Conservation (phyloP, 2,888 invertebrate species). For the Catocala fraxini region DNA sequence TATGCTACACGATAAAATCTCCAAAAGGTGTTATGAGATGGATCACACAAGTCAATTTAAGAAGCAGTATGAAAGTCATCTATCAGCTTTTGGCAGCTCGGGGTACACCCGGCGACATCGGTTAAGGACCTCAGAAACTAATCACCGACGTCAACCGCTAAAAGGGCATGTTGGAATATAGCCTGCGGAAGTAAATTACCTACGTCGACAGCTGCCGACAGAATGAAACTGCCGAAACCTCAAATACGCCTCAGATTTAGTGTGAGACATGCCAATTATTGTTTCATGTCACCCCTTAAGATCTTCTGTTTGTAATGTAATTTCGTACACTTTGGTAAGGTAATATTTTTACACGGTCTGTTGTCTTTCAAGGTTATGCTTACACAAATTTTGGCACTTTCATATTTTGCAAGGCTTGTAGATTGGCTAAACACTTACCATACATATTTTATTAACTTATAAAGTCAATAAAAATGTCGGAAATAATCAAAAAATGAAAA, state of each 20-base stretch:
- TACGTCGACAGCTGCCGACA: slow-evolving; percentile 43
- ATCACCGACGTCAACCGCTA: slow-evolving; percentile 59
- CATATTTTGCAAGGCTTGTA: too few relatives aligned
- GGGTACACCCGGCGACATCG: slow-evolving; percentile 38
- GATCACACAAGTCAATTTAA: slow-evolving; percentile 18
- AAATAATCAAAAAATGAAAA: too few relatives aligned
- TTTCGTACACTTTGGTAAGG: too few relatives aligned
- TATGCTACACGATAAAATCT: too few relatives aligned
- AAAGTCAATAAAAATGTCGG: too few relatives aligned
- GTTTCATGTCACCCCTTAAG: slow-evolving; percentile 14
- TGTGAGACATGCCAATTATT: slow-evolving; percentile 8
- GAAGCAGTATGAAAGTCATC: slow-evolving; percentile 52
- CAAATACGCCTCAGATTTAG: slow-evolving; percentile 16
- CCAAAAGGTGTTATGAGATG: neutral
- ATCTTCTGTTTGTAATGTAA: slow-evolving; percentile 9
- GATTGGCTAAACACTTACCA: too few relatives aligned
- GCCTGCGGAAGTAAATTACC: slow-evolving; percentile 54
- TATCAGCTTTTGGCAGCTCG: slow-evolving; percentile 61
- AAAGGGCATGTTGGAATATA: slow-evolving; percentile 55
- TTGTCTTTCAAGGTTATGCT: too few relatives aligned
- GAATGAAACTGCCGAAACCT: slow-evolving; percentile 9
- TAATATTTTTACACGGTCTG: too few relatives aligned
- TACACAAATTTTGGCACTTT: too few relatives aligned
- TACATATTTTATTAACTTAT: too few relatives aligned
- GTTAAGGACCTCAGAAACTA: slow-evolving; percentile 55